A percentile compares a stretch with the other conserved stretches of the same genome.
Conservation (phyloP, 1,140 invertebrate species). For the Hermetia illucens region DNA sequence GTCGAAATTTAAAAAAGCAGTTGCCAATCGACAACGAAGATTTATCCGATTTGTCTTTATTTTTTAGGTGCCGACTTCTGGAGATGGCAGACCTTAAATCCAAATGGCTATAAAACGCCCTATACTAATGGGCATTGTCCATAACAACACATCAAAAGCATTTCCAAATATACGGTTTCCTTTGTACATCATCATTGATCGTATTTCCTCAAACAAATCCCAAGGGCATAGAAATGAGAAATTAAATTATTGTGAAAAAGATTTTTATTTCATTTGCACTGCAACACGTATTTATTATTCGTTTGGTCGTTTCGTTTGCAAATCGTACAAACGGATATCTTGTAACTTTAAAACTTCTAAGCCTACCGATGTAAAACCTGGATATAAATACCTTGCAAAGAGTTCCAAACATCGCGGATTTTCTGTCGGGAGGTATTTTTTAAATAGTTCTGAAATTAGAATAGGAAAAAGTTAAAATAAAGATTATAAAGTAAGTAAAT, state of each 20-base stretch:
- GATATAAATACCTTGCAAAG: slow-evolving; percentile 77
- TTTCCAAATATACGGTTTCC: neutral
- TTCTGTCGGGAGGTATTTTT: slow-evolving; percentile 39
- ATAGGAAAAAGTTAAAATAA: too few species aligned
- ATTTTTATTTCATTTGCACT: slow-evolving; percentile 2
- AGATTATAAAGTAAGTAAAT: slow-evolving; percentile 6
- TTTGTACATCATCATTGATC: neutral
- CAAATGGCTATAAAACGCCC: slow-evolving; percentile 46
- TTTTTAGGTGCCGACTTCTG: slow-evolving; percentile 69
- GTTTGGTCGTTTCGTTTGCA: slow-evolving; percentile 1
- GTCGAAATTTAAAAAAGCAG: neutral
- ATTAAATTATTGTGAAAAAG: neutral
- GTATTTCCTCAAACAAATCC: neutral
- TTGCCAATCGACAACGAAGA: neutral
- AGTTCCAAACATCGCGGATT: slow-evolving; percentile 68
- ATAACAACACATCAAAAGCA: too few species aligned
- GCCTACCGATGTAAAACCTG: slow-evolving; percentile 69
- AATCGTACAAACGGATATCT: slow-evolving; percentile 40
- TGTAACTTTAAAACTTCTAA: slow-evolving; percentile 73
- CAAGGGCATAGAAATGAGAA: neutral
- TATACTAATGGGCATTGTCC: slow-evolving; percentile 1
- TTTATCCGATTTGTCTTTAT: slow-evolving; percentile 6
- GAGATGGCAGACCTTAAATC: slow-evolving; percentile 79
- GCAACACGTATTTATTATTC: slow-evolving; percentile 1
- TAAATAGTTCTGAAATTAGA: slow-evolving; percentile 50